Evolutionary conservation across 2,113 vertebrate species (phyloP).

Genomic region (Misgurnus anguillicaudatus): DNA sequence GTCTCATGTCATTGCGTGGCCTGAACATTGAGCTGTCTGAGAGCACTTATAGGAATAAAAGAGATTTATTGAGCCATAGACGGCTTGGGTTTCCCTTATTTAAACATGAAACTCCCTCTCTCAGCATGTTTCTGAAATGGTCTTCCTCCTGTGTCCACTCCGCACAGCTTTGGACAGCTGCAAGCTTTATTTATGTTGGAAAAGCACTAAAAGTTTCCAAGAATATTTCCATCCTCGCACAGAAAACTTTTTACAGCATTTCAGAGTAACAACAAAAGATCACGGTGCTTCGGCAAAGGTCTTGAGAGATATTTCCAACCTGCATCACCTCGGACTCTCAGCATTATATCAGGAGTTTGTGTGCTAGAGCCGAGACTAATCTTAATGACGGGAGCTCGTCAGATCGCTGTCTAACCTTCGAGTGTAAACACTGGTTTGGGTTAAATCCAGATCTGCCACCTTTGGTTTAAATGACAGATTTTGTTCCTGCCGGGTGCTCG

Average conservation of each 20-base stretch:
- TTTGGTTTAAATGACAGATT: conserved; percentile 2
- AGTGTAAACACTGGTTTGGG: too few relatives aligned
- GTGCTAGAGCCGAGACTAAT: background rate
- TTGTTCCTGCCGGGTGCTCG: background rate
- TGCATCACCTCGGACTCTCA: conserved; percentile 3
- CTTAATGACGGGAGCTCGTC: conserved; percentile 1
- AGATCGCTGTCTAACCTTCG: too few relatives aligned
- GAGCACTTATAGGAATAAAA: conserved; percentile 60
- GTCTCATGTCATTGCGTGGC: conserved; percentile 41
- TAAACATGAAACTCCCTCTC: conserved; percentile 59
- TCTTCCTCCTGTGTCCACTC: conserved; percentile 63
- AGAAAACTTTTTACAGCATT: conserved; percentile 60
- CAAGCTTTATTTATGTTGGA: conserved; percentile 63
- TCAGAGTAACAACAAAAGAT: conserved; percentile 57
- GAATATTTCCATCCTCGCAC: conserved; percentile 60
- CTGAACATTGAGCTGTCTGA: conserved; percentile 53
- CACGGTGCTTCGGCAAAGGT: conserved; percentile 44
- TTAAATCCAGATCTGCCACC: background rate
- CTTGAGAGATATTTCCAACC: conserved; percentile 30
- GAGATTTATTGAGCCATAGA: conserved; percentile 55
- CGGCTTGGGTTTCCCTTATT: conserved; percentile 55
- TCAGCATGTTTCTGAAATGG: conserved; percentile 47
- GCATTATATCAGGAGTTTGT: background rate
- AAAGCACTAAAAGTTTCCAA: conserved; percentile 59
- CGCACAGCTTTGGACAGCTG: conserved; percentile 64